A percentile compares a stretch with the other conserved stretches of the same genome.
Evolutionary conservation across 2,797 vertebrate genomes (phyloP).

Genomic region (Clarias fuscus): DNA sequence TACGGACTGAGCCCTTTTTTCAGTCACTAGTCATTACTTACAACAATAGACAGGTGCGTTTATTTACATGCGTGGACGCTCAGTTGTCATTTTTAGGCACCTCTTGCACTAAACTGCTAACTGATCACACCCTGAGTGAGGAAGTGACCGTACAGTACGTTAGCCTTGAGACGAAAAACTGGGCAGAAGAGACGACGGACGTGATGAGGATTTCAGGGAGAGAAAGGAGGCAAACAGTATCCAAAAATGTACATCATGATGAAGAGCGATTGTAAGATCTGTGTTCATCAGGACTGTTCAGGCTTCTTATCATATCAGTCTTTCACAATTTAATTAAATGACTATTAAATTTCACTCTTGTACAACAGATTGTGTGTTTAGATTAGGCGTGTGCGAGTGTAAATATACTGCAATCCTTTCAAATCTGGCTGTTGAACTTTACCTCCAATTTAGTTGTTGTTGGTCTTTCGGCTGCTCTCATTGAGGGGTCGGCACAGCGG

Average conservation of each 20-base stretch:
- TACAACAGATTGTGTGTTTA: background rate
- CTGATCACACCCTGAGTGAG: background rate
- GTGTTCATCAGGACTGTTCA: background rate
- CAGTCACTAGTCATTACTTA: background rate
- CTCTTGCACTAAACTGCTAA: background rate
- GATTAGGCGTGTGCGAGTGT: background rate
- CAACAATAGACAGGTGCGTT: background rate
- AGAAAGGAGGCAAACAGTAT: background rate
- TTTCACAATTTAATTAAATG: too few relatives aligned
- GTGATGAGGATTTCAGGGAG: background rate
- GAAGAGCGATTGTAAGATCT: background rate
- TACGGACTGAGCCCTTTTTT: background rate
- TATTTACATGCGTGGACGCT: background rate
- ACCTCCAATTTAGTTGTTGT: background rate
- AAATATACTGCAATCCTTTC: background rate
- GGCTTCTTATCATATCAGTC: too few relatives aligned
- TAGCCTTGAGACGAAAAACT: background rate
- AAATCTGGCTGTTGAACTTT: background rate
- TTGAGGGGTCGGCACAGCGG: too few relatives aligned
- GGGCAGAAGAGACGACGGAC: background rate
- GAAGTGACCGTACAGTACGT: background rate
- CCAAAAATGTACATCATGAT: background rate
- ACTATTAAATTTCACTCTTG: background rate
- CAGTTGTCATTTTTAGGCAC: background rate
- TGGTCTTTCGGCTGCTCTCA: too few relatives aligned